These are phyloP conservation scores for Tenrec ecaudatus DNA, from an alignment of 2,113 vertebrate genomes.

Conservation along the genomic window DNA sequence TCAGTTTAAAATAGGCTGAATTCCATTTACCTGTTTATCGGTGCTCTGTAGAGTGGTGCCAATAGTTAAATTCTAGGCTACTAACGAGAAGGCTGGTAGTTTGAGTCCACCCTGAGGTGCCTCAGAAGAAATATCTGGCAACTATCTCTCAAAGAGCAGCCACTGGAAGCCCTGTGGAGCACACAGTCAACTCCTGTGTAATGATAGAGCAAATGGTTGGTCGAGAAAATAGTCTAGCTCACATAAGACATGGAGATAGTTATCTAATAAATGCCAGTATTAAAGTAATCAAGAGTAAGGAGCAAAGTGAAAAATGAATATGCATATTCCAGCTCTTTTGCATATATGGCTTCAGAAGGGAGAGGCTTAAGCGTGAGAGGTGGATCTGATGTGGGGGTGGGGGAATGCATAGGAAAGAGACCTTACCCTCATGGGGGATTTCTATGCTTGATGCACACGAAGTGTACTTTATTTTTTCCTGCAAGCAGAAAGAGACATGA, in stretches of 20 bases:
- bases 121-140: not conserved
- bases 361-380: not conserved
- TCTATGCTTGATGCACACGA: not conserved
- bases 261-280: constrained; percentile 14
- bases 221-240: not conserved
- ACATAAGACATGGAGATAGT: constrained; percentile 35
- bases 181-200: not conserved
- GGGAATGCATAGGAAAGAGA: not conserved
- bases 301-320: not conserved
- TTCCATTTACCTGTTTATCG: not conserved
- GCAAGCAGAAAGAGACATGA: constrained; percentile 62
- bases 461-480: constrained; percentile 47
- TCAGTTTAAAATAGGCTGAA: not conserved
- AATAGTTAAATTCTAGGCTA: not conserved
- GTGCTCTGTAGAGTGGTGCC: not conserved
- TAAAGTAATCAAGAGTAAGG: constrained; percentile 40
- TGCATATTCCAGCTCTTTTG: not conserved
- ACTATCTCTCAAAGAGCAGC: not conserved
- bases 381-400: not conserved
- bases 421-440: not conserved
- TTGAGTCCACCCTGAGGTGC: not conserved
- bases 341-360: not conserved
- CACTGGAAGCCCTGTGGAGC: not conserved
- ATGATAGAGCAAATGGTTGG: not conserved
- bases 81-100: not conserved